Base-by-base conservation (phyloP, 2,797 vertebrate species). In the Propithecus deckenii region DNA sequence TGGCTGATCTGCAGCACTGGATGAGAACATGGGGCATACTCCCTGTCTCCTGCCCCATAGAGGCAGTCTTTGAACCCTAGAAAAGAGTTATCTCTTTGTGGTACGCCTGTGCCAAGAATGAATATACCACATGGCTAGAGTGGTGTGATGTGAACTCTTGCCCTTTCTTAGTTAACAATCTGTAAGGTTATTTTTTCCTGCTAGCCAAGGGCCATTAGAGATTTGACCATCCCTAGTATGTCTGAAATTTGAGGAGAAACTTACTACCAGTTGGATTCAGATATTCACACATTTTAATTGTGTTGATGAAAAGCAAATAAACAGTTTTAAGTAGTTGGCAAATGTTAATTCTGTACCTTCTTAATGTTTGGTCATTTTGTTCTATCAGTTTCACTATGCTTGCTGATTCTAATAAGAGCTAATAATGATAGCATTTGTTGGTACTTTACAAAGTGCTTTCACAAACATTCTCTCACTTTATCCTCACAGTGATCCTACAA, bases 131-230 rank as follows among this genome's bases (percentile, higher is more conserved):
- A 1, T 67, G 80, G 78, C 57, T 86, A 35, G 86, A 15, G 55
- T 46, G 50, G 55, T 71, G 25, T 65, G 85, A 35, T 59, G 30
- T 65, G 63, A 89, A 93, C 86, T 52, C 50, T 69, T 86, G 86
- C 30, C 83, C 86, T 83, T 96, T 95, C 90, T 89, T 94, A 57
- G 30, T 89, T 89, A 97, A 86, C 63, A 87, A 43, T 80, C 75
- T 90, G 43, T 57, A 59, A 23, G 88, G n/a, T 84, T 96, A 38
- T 84, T 96, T 81, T 89, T 91, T 79, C 87, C 79, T 93, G 50
- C 41, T 80, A 25, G 69, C 50, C 41, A 50, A 81, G 65, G 38
- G 13, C 55, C 15, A n/a, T 50, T 65, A 23, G 55, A 86, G 65
- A 74, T 84, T 69, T 61, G 81, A 59, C 28, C 57, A 32, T 52